Conservation (phyloP, 2,797 vertebrate species). For the Squalus acanthias region DNA sequence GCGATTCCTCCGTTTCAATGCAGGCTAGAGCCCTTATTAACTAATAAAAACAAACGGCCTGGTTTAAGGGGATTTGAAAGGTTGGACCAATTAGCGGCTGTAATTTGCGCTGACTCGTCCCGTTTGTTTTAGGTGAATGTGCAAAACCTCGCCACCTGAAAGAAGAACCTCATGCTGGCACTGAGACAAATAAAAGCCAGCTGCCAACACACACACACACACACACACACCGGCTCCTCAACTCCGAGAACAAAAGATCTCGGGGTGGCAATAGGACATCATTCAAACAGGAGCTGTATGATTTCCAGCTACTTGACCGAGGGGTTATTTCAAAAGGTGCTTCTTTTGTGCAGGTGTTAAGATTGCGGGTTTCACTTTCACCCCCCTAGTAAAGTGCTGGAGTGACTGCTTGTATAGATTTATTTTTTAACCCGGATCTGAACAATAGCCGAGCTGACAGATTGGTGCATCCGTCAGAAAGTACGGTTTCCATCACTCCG, state of each 20-base stretch:
- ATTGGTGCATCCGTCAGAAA: conserved; percentile 4
- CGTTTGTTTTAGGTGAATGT: conserved; percentile 36
- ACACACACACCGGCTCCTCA: background rate
- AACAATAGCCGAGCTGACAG: conserved; percentile 22
- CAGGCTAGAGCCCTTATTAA: background rate
- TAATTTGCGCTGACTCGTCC: conserved; percentile 8
- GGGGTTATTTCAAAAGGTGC: background rate
- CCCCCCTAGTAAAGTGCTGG: background rate
- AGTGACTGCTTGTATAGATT: background rate
- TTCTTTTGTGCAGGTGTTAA: background rate
- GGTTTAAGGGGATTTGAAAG: conserved; percentile 6
- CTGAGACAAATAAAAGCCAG: conserved; percentile 25
- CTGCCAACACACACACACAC: conserved; percentile 33
- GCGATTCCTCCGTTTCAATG: background rate
- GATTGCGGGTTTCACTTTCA: background rate
- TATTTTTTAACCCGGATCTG: conserved; percentile 4
- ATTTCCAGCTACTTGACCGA: background rate
- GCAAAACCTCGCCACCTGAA: background rate
- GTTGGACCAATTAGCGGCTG: conserved; percentile 33
- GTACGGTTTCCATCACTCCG: background rate
- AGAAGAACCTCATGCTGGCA: conserved; percentile 20
- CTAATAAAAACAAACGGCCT: conserved; percentile 4
- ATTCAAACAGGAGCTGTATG: background rate
- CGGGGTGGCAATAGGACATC: background rate
- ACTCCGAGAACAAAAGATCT: background rate